Conservation (phyloP, 1,140 invertebrate species). For the Gerris buenoi region DNA sequence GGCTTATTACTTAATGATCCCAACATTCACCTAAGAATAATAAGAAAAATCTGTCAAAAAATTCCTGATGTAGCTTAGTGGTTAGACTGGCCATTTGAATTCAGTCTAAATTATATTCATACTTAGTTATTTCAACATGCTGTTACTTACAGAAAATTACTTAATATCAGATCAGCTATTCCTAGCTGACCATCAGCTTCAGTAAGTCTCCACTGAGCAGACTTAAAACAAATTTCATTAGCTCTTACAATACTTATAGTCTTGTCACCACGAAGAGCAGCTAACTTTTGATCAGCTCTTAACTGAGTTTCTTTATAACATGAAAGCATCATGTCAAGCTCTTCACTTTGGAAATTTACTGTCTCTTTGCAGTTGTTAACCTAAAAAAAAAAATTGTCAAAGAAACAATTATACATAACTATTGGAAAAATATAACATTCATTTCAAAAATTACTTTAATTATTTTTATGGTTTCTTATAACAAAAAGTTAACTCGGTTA, state of each 20-base stretch:
- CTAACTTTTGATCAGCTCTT: conserved; percentile 40
- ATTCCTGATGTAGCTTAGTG: too few relatives aligned
- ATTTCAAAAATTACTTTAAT: background rate
- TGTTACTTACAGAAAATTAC: conserved; percentile 72
- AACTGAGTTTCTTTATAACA: conserved; percentile 79
- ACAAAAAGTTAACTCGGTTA: too few relatives aligned
- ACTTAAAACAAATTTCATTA: conserved; percentile 97
- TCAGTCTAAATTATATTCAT: too few relatives aligned
- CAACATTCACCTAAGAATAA: too few relatives aligned
- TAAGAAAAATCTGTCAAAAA: too few relatives aligned
- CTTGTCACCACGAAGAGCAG: conserved; percentile 38
- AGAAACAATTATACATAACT: background rate
- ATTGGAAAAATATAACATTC: conserved; percentile 1
- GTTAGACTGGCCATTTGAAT: too few relatives aligned
- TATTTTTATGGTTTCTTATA: too few relatives aligned
- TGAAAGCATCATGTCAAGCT: conserved; percentile 64
- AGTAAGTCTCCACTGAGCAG: conserved; percentile 94
- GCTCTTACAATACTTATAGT: conserved; percentile 63
- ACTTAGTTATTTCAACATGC: too few relatives aligned
- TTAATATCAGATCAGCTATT: conserved; percentile 86
- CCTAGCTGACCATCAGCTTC: conserved; percentile 94
- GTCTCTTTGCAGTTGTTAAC: conserved; percentile 83
- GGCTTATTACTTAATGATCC: too few relatives aligned
- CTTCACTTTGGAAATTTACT: conserved; percentile 71
- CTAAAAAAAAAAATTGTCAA: conserved; percentile 26